Evolutionary conservation across 2,888 invertebrate species (phyloP), one percentile per base, ranked within the genome.

Genomic region (Drosophila eohydei): DNA sequence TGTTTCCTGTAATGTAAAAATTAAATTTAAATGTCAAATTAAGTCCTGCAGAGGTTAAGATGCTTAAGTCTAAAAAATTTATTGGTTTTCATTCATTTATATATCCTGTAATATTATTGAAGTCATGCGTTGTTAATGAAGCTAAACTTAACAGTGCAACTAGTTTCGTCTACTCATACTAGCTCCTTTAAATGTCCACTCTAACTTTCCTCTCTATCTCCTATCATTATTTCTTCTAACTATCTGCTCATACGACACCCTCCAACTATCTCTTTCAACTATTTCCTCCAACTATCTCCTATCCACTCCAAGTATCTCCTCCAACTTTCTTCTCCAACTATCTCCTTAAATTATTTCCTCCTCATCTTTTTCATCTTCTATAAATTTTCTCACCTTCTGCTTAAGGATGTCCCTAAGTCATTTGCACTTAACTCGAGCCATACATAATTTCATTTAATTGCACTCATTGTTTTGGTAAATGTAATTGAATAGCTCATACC

Each of bases 401-500:
- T 30, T 11, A 28, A 8, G 34, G 5, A 14, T 40, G 26, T 43
- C 26, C 30, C 14, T 2, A 2, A 26, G 46, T 28, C 52, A 2
- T n/a, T 38, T 32, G 2, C 11, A 30, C 43, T 36, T 7, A 48
- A n/a, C 12, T 34, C 11, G 8, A 8, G 3, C 6, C 21, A 48
- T 8, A 50, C 5, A 26, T 65, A 12, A 16, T 40, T 58, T 26
- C 8, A 12, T 30, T 67, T 60, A 72, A 66, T 72, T 72, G 28
- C 38, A 38, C 51, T 60, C 43, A 48, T 48, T 60, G 34, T 21
- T 43, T 11, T 12, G n/a, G 6, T 48, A 52, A 56, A 14, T 21
- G 9, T 57, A 61, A 67, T 73, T 73, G 54, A 67, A 57, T 60
- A 48, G 38, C 51, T 43, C 4, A 57, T 34, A 55, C 46, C 36